phyloP scores from a whole-genome alignment of 2,113 vertebrate genomes.

The Microtus montanus region DNA sequence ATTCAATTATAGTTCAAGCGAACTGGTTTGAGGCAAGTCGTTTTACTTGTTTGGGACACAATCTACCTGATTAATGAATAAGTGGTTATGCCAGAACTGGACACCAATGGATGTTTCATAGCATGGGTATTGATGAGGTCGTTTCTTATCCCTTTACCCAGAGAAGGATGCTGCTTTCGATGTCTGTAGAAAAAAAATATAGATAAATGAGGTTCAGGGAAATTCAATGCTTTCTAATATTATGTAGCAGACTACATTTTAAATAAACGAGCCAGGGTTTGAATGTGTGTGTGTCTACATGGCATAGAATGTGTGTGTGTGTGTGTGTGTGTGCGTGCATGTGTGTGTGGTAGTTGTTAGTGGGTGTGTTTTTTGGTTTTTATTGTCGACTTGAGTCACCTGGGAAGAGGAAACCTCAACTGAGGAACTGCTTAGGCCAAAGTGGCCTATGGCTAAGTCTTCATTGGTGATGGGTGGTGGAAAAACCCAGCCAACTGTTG shows the following conservation, averaged over 20 bases:
- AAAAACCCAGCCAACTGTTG: not conserved
- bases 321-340: not conserved
- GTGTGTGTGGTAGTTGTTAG: no score
- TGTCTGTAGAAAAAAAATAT: not conserved
- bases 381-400: not conserved
- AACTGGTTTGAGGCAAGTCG: not conserved
- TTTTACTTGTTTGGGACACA: not conserved
- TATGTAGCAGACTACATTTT: not conserved
- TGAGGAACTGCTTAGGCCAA: not conserved
- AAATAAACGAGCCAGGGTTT: not conserved
- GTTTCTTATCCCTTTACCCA: not conserved
- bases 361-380: not conserved
- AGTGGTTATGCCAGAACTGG: not conserved
- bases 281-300: not conserved
- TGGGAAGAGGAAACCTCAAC: not conserved
- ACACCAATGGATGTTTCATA: rapidly evolving
- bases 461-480: not conserved
- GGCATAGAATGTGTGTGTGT: not conserved
- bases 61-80: not conserved
- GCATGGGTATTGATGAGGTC: not conserved
- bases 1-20: not conserved
- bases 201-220: not conserved
- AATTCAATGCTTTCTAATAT: not conserved
- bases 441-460: not conserved
- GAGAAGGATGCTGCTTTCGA: not conserved